Evolutionary conservation across 2,113 vertebrate genomes (phyloP).

Genomic region (Sinocyclocheilus anshuiensis): DNA sequence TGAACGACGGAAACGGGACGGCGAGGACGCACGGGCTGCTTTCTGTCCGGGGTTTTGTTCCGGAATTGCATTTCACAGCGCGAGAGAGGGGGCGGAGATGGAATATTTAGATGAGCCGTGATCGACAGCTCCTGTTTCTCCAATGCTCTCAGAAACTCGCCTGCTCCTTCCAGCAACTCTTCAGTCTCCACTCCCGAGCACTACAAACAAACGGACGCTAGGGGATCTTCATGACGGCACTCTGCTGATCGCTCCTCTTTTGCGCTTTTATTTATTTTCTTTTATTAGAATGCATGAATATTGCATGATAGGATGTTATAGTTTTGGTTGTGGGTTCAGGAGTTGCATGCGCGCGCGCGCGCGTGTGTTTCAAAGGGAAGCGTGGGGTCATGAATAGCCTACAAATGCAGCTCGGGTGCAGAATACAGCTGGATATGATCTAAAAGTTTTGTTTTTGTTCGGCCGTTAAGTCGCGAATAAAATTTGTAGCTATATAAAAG

Average conservation of each 20-base stretch:
- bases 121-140: constrained; percentile 89
- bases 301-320: constrained; percentile 41
- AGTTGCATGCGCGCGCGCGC: not conserved
- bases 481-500: not conserved
- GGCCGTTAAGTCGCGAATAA: not conserved
- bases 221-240: constrained; percentile 85
- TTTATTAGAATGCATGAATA: constrained; percentile 56
- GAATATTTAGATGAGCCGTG: constrained; percentile 90
- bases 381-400: no score
- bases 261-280: constrained; percentile 68
- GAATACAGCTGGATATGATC: no score
- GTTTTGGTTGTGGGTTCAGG: not conserved
- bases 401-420: not conserved
- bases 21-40: not conserved
- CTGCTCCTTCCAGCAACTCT: constrained; percentile 88
- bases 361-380: no score
- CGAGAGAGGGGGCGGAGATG: constrained; percentile 80
- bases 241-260: constrained; percentile 76
- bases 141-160: constrained; percentile 90
- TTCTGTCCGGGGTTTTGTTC: constrained; percentile 62
- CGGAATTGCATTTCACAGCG: constrained; percentile 53
- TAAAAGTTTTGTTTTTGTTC: not conserved
- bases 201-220: constrained; percentile 84
- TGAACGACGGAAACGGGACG: not conserved
- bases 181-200: constrained; percentile 81